Base-by-base conservation (phyloP, 2,113 vertebrate genomes). In the Centropus bengalensis region DNA sequence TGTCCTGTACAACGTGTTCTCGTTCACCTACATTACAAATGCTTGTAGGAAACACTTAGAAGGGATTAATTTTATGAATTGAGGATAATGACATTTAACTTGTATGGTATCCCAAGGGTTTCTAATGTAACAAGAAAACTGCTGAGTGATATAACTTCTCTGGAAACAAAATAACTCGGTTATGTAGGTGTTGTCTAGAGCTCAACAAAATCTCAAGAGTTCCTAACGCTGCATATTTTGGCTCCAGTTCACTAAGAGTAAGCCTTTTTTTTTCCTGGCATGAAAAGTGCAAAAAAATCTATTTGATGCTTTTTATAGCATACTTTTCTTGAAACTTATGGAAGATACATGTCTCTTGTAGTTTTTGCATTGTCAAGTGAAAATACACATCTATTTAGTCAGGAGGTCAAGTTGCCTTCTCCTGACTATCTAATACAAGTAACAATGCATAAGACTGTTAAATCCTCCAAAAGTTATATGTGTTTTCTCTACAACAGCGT, bases 61-160 rank as follows among this genome's bases (percentile, higher is more conserved):
- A 83, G 27, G 45, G 55, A 94, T 83, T 80, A 71, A 68, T 92
- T 83, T 96, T 44, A 67, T 88, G 80, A 96, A 96, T 81, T 86
- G 64, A 88, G 5, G 20, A 81, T 78, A 92, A 75, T 64, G 44
- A 6, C 64, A 68, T 67, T 94, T 88, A 90, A 75, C 28, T 88
- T 47, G 18, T 67, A 30, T 52, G 42, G 71, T 92, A 70, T 75
- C 60, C 56, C 75, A 55, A 49, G 45, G 33, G 71, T 83, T 28
- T 88, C 20, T 88, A 93, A 89, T 55, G 23, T 89, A 93, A 82
- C 49, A 63, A 82, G 32, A 55, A 93, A 91, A 77, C 12, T 88
- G 59, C 63, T 95, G 87, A 87, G 84, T 74, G 81, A 60, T 82
- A 63, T 76, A 93, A 76, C 63, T 93, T 86, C 36, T 73, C 36